These are phyloP conservation scores for Drosophila heteroneura DNA, from an alignment of 2,888 invertebrate genomes.

Conservation along the genomic window DNA sequence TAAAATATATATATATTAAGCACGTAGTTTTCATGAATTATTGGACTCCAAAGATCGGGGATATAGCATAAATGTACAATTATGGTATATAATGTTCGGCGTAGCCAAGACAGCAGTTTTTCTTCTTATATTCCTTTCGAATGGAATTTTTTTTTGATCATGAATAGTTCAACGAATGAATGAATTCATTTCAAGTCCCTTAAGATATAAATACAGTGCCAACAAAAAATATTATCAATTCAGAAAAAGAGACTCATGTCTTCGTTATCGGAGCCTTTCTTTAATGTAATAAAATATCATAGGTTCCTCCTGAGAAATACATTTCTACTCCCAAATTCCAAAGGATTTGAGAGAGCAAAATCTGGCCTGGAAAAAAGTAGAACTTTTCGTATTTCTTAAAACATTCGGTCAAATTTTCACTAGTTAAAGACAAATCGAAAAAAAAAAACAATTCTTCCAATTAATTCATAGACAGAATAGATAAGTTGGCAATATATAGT, in stretches of 20 bases:
- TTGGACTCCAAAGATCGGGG: not conserved
- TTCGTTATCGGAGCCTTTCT: not conserved
- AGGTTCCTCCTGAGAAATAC: too few relatives aligned
- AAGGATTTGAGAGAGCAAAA: not conserved
- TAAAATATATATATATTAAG: too few relatives aligned
- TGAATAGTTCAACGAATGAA: not conserved
- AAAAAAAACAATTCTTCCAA: not conserved
- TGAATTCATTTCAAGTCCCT: not conserved
- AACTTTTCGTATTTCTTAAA: not conserved
- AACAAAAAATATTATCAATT: not conserved
- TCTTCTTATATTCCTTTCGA: not conserved
- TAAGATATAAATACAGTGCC: not conserved
- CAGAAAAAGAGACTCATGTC: not conserved
- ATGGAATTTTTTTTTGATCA: not conserved
- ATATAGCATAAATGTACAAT: not conserved
- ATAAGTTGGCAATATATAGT: not conserved
- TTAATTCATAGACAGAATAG: not conserved
- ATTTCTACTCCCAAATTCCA: too few relatives aligned
- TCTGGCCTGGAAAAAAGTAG: not conserved
- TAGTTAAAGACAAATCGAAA: not conserved
- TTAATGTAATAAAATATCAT: not conserved
- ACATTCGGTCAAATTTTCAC: not conserved
- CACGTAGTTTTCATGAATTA: not conserved
- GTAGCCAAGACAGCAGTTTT: not conserved
- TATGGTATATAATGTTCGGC: not conserved